Evolutionary conservation across 2,888 invertebrate species (phyloP).

Genomic region (Branchipolynoe longqiensis): DNA sequence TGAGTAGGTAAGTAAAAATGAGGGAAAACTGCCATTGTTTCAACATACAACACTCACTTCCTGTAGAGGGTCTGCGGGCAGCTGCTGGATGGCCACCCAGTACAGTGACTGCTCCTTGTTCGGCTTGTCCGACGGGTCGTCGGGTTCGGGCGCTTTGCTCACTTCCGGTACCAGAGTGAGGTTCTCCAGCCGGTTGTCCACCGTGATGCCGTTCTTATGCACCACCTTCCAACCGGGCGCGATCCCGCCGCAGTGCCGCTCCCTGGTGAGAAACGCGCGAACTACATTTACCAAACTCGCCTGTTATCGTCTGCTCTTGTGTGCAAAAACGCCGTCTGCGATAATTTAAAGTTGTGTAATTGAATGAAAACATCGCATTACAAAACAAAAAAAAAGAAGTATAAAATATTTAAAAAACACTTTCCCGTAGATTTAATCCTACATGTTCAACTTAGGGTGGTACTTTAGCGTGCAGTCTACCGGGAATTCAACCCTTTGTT

Average conservation of each 20-base stretch:
- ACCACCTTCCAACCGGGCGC: constrained; percentile 83
- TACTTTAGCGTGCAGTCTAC: no score
- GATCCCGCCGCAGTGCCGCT: constrained; percentile 83
- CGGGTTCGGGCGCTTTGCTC: constrained; percentile 51
- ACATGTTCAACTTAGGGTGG: neutral
- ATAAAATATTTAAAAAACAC: neutral
- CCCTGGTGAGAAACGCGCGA: constrained; percentile 77
- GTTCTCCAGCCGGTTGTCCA: constrained; percentile 84
- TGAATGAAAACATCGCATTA: neutral
- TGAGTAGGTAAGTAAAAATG: no score
- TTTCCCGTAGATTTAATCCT: neutral
- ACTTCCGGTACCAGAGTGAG: constrained; percentile 78
- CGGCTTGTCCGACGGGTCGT: constrained; percentile 73
- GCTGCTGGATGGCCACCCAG: constrained; percentile 83
- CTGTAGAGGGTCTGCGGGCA: constrained; percentile 82
- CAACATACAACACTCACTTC: constrained; percentile 66
- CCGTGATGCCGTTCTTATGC: constrained; percentile 83
- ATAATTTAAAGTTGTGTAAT: neutral
- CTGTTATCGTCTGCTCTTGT: no score
- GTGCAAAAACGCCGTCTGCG: no score
- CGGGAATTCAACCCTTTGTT: no score
- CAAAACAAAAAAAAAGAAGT: neutral
- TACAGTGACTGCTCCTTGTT: constrained; percentile 82
- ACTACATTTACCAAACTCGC: neutral
- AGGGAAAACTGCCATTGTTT: no score